phyloP scores from a whole-genome alignment of 37 sponge, comb jelly and placozoan genomes.

The Aplysina aerophoba region DNA sequence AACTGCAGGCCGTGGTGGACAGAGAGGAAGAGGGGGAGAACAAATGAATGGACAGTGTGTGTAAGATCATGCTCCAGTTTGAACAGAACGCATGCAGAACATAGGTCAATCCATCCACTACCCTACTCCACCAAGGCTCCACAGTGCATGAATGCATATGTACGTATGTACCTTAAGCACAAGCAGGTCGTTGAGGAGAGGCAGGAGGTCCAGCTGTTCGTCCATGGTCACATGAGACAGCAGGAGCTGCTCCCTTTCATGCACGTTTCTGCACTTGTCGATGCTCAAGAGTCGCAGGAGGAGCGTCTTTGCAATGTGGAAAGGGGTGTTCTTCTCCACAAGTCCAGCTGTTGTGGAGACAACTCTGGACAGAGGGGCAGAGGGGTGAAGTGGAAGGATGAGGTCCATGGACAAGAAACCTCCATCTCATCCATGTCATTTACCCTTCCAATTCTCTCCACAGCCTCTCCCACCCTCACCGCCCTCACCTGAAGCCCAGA shows the following conservation, averaged over 20 bases:
- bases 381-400: background rate
- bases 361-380: conserved; percentile 48
- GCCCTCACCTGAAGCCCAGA: conserved; percentile 61
- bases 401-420: too few species aligned
- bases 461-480: background rate
- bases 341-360: conserved; percentile 80
- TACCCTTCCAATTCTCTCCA: background rate
- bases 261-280: conserved; percentile 62
- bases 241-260: conserved; percentile 77
- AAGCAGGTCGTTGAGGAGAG: conserved; percentile 82
- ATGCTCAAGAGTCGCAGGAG: conserved; percentile 77
- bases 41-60: too few species aligned
- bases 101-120: too few species aligned
- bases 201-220: conserved; percentile 54
- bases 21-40: too few species aligned
- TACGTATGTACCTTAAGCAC: conserved; percentile 54
- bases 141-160: background rate
- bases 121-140: too few species aligned
- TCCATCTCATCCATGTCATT: too few species aligned
- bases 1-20: conserved; percentile 28
- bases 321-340: conserved; percentile 82
- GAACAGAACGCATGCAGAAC: too few species aligned
- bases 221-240: conserved; percentile 62
- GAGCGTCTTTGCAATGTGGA: conserved; percentile 82
- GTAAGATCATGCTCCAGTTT: too few species aligned